Evolutionary conservation across 1,140 invertebrate species (phyloP).

Genomic region (Drosophila willistoni): DNA sequence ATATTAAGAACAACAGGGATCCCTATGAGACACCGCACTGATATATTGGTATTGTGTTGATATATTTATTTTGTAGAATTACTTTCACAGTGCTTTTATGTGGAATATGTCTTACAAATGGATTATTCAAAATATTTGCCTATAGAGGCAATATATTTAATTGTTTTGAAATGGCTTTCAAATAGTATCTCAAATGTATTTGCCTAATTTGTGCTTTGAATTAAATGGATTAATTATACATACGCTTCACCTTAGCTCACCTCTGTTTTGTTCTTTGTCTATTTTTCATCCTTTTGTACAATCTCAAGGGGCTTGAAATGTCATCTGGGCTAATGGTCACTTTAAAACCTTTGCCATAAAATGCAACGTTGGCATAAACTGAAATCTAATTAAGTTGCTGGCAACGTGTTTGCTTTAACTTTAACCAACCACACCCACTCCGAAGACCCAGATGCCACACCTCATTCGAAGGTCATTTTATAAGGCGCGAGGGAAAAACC

Average conservation of each 20-base stretch:
- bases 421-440: constrained; percentile 26
- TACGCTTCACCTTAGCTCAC: too few species aligned
- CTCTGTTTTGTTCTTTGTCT: neutral
- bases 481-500: constrained; percentile 8
- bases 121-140: neutral
- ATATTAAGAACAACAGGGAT: too few species aligned
- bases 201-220: neutral
- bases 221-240: too few species aligned
- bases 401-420: constrained; percentile 33
- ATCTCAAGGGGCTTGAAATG: constrained; percentile 42
- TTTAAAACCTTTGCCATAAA: constrained; percentile 45
- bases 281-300: neutral
- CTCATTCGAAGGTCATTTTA: constrained; percentile 62
- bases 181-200: too few species aligned
- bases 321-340: constrained; percentile 47
- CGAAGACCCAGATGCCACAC: constrained; percentile 26
- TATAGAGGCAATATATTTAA: too few species aligned
- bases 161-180: too few species aligned
- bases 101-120: neutral
- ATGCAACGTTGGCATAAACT: constrained; percentile 53
- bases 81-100: neutral
- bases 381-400: constrained; percentile 64
- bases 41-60: neutral
- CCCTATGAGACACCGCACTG: neutral
- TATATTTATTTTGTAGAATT: neutral